Evolutionary conservation across 1,140 invertebrate species (phyloP).

Genomic region (Scaptomyza hsui): DNA sequence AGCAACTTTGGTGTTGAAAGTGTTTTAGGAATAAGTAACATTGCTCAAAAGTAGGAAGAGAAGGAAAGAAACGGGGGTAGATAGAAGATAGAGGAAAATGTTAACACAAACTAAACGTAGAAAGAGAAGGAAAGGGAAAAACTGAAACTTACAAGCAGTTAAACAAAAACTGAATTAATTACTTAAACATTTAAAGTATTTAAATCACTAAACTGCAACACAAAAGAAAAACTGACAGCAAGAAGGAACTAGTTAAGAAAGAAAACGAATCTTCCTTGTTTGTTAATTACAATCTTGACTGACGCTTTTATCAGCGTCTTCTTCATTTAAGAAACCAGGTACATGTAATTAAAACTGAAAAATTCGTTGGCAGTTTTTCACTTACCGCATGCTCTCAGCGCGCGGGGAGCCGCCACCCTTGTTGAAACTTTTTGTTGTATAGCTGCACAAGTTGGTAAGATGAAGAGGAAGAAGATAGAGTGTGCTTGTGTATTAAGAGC

Average conservation of each 20-base stretch:
- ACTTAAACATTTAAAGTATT: neutral
- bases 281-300: constrained; percentile 1
- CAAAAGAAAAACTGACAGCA: neutral
- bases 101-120: neutral
- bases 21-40: neutral
- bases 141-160: too few species aligned
- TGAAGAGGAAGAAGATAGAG: constrained; percentile 16
- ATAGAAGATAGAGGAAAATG: neutral
- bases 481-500: constrained; percentile 7
- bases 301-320: neutral
- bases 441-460: constrained; percentile 42
- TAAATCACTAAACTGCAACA: too few species aligned
- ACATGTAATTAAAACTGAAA: constrained; percentile 32
- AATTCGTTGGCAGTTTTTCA: constrained; percentile 33
- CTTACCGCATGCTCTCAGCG: constrained; percentile 92
- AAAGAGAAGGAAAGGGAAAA: neutral
- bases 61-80: neutral
- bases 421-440: constrained; percentile 84
- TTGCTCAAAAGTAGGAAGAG: neutral
- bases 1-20: constrained; percentile 1
- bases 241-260: neutral
- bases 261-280: neutral
- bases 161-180: neutral
- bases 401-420: constrained; percentile 93
- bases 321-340: constrained; percentile 13